Base-by-base conservation (phyloP, 2,888 invertebrate species). In the Adela reaumurella region DNA sequence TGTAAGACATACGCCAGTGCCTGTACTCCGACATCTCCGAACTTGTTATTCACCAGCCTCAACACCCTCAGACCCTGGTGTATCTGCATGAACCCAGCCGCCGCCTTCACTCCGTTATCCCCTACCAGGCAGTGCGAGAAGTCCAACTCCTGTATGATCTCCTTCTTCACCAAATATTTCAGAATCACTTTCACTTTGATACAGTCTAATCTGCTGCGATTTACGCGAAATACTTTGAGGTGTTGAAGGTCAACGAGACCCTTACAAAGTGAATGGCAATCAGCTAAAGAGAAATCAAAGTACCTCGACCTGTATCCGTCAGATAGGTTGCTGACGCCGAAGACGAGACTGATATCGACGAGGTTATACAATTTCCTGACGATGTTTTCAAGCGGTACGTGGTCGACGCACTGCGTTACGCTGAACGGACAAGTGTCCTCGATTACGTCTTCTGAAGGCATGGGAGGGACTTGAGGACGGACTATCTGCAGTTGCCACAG, bases 41-140 rank as follows among this genome's bases (percentile, higher is more conserved):
- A 83, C 46, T 71, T 65, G 57, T 83, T 84, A 59, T 85, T 82
- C 14, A 74, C 70, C 46, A 86, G 70, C 51, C 78, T 69, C 1
- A 86, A 62, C 47, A 64, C 61, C 56, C 70, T 78, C 18, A 85
- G 58, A 42, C 70, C 73, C 10, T 64, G 67, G 56, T 83, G 82
- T 10, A 72, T 55, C 29, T 56, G 66, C 47, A 83, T 71, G 51
- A 84, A 68, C 53, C 84, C 84, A 1, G 83, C 85, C 2, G 87
- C 65, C 17, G 86, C 86, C 50, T 83, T 74, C 58, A 85, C 84
- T 0, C 87, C 87, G 45, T 74, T 70, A 59, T 87, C 81, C 2
- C 77, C 81, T 46, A 87, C 82, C 55, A 81, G 77, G 60, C 87
- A 87, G 59, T 87, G 83, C 51, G 85, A 86, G 46, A 88, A 80